A percentile compares a stretch with the other conserved stretches of the same genome.
These are phyloP conservation scores for Leptosomus discolor DNA, from an alignment of 2,113 vertebrate genomes.

Conservation along the genomic window DNA sequence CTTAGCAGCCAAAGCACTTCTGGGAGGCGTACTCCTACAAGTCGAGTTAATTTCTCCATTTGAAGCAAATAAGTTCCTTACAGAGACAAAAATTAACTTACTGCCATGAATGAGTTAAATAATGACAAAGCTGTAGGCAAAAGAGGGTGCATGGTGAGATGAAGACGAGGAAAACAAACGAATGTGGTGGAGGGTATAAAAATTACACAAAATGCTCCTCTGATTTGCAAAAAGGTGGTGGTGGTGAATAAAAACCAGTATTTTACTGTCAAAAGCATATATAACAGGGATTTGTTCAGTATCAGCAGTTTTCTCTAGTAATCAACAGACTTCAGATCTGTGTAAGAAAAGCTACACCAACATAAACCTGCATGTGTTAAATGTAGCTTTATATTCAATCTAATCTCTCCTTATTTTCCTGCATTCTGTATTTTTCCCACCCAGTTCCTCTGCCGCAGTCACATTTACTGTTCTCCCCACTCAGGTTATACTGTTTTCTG, in stretches of 20 bases:
- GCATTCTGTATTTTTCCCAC: background rate
- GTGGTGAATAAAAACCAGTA: background rate
- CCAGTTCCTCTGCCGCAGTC: background rate
- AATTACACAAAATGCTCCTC: background rate
- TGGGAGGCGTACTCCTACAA: background rate
- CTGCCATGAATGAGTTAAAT: background rate
- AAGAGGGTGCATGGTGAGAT: background rate
- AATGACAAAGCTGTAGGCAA: background rate
- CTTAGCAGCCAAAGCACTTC: background rate
- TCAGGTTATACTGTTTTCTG: background rate
- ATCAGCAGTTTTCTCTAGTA: background rate
- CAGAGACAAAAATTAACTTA: background rate
- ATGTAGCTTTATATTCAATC: background rate
- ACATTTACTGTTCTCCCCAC: background rate
- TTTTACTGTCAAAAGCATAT: background rate
- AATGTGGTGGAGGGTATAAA: background rate
- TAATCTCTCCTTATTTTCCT: background rate
- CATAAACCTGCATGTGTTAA: background rate
- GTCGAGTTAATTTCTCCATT: background rate
- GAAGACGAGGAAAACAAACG: background rate
- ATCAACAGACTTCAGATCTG: background rate
- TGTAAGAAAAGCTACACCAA: background rate
- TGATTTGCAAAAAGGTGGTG: background rate
- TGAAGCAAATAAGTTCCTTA: background rate
- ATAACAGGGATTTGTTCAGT: background rate